These are phyloP conservation scores for Psephotus haematonotus DNA, from an alignment of 2,113 vertebrate species.

Conservation along the genomic window DNA sequence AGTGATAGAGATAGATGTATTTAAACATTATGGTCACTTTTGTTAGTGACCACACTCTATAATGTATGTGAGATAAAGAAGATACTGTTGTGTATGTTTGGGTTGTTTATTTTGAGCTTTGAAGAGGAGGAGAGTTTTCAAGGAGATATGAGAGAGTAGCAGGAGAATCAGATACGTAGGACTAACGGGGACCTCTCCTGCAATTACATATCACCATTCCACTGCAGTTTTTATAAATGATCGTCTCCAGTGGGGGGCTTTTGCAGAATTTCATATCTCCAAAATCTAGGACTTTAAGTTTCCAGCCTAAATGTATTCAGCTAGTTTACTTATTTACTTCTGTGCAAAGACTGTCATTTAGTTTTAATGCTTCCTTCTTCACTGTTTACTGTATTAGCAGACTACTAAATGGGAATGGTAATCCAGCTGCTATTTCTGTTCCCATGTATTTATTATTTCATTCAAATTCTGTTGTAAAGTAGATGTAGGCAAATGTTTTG, in stretches of 20 bases:
- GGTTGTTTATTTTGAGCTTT: not conserved
- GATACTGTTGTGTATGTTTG: not conserved
- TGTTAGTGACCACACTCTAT: not conserved
- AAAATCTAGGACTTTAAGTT: not conserved
- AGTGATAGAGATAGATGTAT: not conserved
- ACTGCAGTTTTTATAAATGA: not conserved
- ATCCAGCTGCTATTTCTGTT: not conserved
- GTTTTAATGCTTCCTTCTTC: not conserved
- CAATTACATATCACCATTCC: not conserved
- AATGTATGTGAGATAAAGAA: not conserved
- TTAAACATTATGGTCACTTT: not conserved
- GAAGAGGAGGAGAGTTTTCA: not conserved
- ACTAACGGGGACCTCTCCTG: not conserved
- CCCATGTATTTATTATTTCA: not conserved
- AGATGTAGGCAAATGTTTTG: not conserved
- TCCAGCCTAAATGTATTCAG: not conserved
- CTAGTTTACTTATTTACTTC: not conserved
- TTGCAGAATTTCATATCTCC: not conserved
- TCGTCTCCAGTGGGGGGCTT: not conserved
- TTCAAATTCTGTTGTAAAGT: not conserved
- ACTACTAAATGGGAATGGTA: not conserved
- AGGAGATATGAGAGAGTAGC: not conserved
- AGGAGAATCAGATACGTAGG: not conserved
- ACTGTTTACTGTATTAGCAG: not conserved
- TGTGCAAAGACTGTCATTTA: not conserved